Evolutionary conservation across 1,140 invertebrate species (phyloP).

Genomic region (Dendrolimus kikuchii): DNA sequence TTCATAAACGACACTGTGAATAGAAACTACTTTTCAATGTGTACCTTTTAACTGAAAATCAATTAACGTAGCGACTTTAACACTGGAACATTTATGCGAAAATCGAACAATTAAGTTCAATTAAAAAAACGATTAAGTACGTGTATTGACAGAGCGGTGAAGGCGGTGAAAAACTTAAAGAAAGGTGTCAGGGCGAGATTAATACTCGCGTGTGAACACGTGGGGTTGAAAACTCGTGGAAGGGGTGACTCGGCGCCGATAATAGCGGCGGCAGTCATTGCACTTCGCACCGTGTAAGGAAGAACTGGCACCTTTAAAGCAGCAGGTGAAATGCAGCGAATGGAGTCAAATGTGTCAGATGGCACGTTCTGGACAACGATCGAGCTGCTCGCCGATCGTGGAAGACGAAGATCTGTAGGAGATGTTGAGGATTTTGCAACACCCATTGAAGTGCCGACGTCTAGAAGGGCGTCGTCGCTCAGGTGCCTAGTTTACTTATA

Average conservation of each 20-base stretch:
- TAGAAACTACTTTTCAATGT: too few species aligned
- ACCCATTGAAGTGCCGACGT: slow-evolving; percentile 16
- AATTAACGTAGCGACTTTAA: too few species aligned
- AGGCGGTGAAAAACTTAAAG: slow-evolving; percentile 33
- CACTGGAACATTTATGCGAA: too few species aligned
- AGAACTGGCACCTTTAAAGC: slow-evolving; percentile 35
- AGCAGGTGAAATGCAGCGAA: slow-evolving; percentile 45
- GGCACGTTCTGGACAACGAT: slow-evolving; percentile 69
- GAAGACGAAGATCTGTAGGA: slow-evolving; percentile 40
- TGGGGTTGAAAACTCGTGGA: slow-evolving; percentile 28
- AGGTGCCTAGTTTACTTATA: slow-evolving; percentile 27
- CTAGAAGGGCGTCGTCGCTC: slow-evolving; percentile 37
- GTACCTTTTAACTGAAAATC: too few species aligned
- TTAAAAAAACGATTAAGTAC: background rate
- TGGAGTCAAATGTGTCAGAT: slow-evolving; percentile 52
- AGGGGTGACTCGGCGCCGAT: slow-evolving; percentile 25
- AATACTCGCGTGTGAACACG: slow-evolving; percentile 62
- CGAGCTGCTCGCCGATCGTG: slow-evolving; percentile 61
- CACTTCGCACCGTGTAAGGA: slow-evolving; percentile 46
- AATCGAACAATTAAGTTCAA: background rate
- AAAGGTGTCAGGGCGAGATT: slow-evolving; percentile 54
- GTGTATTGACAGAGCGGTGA: slow-evolving; percentile 32
- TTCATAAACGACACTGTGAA: too few species aligned
- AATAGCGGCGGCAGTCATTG: slow-evolving; percentile 61
- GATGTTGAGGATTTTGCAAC: slow-evolving; percentile 38